Conservation (phyloP, 2,797 vertebrate genomes). For the Crypturellus tataupa region DNA sequence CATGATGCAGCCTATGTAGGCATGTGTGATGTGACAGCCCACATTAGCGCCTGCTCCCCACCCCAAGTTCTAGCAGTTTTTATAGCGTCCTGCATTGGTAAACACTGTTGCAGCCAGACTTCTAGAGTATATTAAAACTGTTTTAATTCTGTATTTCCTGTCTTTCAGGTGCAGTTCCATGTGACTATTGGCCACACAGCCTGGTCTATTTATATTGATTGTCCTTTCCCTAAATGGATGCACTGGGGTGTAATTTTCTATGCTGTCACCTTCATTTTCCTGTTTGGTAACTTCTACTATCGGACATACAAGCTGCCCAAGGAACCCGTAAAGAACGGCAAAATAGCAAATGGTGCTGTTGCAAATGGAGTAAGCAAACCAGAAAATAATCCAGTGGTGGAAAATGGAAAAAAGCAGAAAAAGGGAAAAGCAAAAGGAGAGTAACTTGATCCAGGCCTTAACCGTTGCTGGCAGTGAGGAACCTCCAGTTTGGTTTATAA, state of each 20-base stretch:
- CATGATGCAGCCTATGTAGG: background rate
- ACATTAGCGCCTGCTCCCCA: background rate
- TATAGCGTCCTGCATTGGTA: background rate
- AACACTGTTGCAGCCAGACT: background rate
- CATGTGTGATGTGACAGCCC: background rate
- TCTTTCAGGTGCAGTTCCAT: slow-evolving; percentile 94
- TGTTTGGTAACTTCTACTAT: slow-evolving; percentile 98
- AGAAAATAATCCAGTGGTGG: slow-evolving; percentile 85
- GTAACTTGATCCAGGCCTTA: slow-evolving; percentile 85
- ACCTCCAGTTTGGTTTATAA: slow-evolving; percentile 75
- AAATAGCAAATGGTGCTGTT: slow-evolving; percentile 87
- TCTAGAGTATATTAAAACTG: background rate
- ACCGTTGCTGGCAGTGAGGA: slow-evolving; percentile 79
- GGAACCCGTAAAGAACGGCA: slow-evolving; percentile 85
- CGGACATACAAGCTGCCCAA: slow-evolving; percentile 96
- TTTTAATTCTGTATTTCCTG: slow-evolving; percentile 28
- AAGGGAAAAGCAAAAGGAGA: slow-evolving; percentile 97
- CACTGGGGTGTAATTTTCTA: slow-evolving; percentile 98
- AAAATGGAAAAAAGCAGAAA: slow-evolving; percentile 93
- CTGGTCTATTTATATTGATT: slow-evolving; percentile 96
- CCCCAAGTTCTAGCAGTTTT: background rate
- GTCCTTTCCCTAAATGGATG: slow-evolving; percentile 99
- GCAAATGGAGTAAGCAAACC: slow-evolving; percentile 89
- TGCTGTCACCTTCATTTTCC: slow-evolving; percentile 94
- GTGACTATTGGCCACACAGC: slow-evolving; percentile 98